Evolutionary conservation across 2,797 vertebrate species (phyloP), one percentile per base, ranked within the genome.

Genomic region (Oreonectes daqikongensis): DNA sequence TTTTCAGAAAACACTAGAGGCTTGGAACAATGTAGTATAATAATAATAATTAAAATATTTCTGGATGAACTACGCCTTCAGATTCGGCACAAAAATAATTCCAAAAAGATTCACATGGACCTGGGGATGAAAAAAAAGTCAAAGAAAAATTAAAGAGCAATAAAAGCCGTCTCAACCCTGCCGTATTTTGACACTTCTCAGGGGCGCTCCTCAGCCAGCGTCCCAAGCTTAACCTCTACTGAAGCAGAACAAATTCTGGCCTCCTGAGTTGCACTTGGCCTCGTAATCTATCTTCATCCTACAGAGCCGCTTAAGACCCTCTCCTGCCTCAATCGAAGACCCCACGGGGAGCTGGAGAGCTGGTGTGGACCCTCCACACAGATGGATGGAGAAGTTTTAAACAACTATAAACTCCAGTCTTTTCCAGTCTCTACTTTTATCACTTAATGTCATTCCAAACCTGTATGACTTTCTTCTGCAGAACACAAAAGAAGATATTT

Each of bases 191-290:
- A 82, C 86, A 82, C 73, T 75, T 82, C 65, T 48, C 66, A 76
- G 38, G 7, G 53, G 83, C 32, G 30, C 20, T 72, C 20, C 48
- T 82, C 69, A 63, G 52, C 75, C 73, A 70, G 48, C 46, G 22
- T 74, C 64, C 63, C 70, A 60, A 69, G 85, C 76, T 86, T 84
- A 86, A 79, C 80, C 68, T 85, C 66, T 73, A 69, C 73, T 77
- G 73, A 63, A 79, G 84, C 85, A 79, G 82, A 86, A 83, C 86
- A 85, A 83, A 86, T 85, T 81, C 78, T 52, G 79, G 81, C 76
- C 83, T 79, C 79, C 83, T 75, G 76, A 84, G 80, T 69, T 77
- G 69, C 48, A 60, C 60, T 72, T 79, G 78, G 70, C 72, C 74
- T 75, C 57, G 81, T 84, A 85, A 82, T 87, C 81, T 78, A 77